phyloP scores from a whole-genome alignment of 2,888 invertebrate genomes.

The Pollenia amentaria region DNA sequence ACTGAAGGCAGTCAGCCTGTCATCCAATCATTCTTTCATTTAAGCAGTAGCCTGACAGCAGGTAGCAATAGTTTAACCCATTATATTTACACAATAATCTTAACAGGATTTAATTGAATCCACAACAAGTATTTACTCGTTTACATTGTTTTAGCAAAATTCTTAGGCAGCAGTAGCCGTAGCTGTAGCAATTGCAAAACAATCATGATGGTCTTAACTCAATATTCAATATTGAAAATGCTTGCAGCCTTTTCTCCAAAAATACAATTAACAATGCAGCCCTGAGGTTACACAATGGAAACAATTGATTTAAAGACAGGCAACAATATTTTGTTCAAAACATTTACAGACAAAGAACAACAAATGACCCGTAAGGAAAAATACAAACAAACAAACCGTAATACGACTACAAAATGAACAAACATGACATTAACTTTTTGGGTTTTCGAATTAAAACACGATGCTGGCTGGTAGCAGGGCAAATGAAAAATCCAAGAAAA shows the following conservation, averaged over 20 bases:
- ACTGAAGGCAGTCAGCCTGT: neutral
- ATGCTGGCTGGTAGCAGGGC: neutral
- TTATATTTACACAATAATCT: conserved; percentile 57
- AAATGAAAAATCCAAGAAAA: too few relatives aligned
- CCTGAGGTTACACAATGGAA: conserved; percentile 34
- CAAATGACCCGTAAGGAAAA: conserved; percentile 31
- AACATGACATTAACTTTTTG: conserved; percentile 28
- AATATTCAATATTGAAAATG: conserved; percentile 45
- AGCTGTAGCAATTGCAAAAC: neutral
- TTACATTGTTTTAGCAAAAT: conserved; percentile 32
- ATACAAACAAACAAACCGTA: neutral
- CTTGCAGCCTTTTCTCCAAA: conserved; percentile 38
- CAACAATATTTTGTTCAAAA: conserved; percentile 23
- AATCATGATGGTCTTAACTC: conserved; percentile 41
- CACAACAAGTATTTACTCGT: conserved; percentile 54
- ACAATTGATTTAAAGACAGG: conserved; percentile 37
- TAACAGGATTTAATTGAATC: conserved; percentile 66
- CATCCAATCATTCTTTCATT: conserved; percentile 22
- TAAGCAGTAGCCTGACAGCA: neutral
- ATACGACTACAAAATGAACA: conserved; percentile 18
- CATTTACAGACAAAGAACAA: conserved; percentile 23
- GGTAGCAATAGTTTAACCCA: conserved; percentile 43
- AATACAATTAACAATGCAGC: conserved; percentile 42
- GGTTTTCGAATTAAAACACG: neutral
- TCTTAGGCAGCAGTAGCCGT: neutral